Conservation (phyloP, 2,113 vertebrate genomes). For the Coturnix japonica region DNA sequence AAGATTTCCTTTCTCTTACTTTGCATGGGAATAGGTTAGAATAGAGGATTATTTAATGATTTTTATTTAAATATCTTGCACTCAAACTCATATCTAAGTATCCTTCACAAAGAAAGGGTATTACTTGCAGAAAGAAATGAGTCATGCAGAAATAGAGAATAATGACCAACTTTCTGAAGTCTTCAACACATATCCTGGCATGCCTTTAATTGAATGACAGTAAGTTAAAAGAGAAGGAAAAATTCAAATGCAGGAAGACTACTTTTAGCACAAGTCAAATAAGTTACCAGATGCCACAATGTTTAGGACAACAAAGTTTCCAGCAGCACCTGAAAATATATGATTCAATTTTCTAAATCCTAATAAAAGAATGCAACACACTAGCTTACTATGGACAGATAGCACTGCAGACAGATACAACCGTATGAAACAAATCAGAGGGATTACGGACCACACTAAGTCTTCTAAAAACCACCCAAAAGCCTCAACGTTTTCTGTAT, state of each 20-base stretch:
- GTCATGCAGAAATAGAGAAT: neutral
- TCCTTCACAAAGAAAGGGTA: neutral
- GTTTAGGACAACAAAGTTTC: rapidly evolving
- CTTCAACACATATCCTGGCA: neutral
- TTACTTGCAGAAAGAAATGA: neutral
- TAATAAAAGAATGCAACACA: neutral
- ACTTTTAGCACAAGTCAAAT: neutral
- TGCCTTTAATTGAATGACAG: neutral
- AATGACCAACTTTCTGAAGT: neutral
- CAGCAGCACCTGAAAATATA: neutral
- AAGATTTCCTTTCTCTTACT: neutral
- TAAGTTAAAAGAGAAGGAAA: neutral
- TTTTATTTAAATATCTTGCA: neutral
- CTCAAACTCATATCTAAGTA: rapidly evolving
- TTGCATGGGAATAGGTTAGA: neutral
- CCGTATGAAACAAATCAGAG: neutral
- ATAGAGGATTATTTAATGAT: neutral
- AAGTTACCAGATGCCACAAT: neutral
- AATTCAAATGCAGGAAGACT: neutral
- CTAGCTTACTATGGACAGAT: neutral
- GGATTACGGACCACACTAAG: neutral
- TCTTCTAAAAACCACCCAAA: neutral
- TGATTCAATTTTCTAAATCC: neutral
- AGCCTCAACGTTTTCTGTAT: neutral
- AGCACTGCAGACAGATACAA: neutral